phyloP scores from a whole-genome alignment of 2,888 invertebrate genomes.

The Ecdyonurus torrentis region DNA sequence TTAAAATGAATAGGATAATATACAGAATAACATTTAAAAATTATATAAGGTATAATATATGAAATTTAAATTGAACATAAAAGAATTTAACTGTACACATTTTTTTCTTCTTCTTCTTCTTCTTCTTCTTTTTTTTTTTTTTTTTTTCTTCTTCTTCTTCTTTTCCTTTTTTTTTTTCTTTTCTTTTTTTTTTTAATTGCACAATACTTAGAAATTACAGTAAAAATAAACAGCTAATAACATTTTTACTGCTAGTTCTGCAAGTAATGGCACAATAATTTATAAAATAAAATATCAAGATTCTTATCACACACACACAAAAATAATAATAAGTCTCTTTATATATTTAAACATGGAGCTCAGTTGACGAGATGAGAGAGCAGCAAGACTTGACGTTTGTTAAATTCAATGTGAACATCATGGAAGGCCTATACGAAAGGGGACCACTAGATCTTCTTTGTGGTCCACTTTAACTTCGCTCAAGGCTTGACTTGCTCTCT shows the following conservation, averaged over 20 bases:
- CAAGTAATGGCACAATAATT: background rate
- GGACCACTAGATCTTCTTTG: constrained; percentile 77
- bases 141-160: no score
- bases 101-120: no score
- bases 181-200: no score
- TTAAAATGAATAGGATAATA: no score
- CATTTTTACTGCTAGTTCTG: background rate
- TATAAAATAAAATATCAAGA: background rate
- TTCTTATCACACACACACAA: background rate
- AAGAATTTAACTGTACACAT: no score
- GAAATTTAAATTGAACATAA: no score
- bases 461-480: constrained; percentile 71
- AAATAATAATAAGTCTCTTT: background rate
- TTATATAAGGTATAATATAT: no score
- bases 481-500: constrained; percentile 52
- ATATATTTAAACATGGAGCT: background rate
- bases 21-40: no score
- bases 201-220: background rate
- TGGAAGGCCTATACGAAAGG: constrained; percentile 67
- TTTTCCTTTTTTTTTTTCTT: no score
- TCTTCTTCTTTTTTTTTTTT: no score
- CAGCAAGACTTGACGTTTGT: background rate
- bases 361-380: background rate
- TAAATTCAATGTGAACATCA: constrained; percentile 23
- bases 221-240: background rate